Evolutionary conservation across 2,888 invertebrate genomes (phyloP).

Genomic region (Sycophila texana): DNA sequence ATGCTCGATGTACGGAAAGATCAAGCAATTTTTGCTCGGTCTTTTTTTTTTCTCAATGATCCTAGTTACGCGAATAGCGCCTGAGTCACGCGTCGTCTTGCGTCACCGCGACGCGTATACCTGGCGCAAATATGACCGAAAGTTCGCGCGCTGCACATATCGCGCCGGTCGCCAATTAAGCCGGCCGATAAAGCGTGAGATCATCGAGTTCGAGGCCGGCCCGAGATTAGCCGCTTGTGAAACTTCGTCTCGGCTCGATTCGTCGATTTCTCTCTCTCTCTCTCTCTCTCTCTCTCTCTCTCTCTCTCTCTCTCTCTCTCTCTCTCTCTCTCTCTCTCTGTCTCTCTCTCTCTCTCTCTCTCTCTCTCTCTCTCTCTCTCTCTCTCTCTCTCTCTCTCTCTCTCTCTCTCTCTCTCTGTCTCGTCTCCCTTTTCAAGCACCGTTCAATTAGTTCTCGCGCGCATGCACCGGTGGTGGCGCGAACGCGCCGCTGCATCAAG

Average conservation of each 20-base stretch:
- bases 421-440: background rate
- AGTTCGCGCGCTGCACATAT: constrained; percentile 31
- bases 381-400: background rate
- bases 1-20: background rate
- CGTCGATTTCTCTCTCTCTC: background rate
- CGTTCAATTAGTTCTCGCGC: too few relatives aligned
- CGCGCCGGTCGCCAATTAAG: constrained; percentile 37
- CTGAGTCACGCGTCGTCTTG: constrained; percentile 44
- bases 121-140: constrained; percentile 25
- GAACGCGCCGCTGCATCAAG: too few relatives aligned
- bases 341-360: background rate
- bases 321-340: background rate
- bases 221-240: constrained; percentile 29
- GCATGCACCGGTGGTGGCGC: too few relatives aligned
- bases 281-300: background rate
- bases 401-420: background rate
- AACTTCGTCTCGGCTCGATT: background rate
- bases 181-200: constrained; percentile 49
- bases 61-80: constrained; percentile 32
- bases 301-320: background rate
- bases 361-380: background rate
- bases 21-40: too few relatives aligned
- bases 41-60: background rate
- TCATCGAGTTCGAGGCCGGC: constrained; percentile 53
- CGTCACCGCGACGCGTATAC: constrained; percentile 39